A percentile compares a stretch with the other conserved stretches of the same genome.
These are phyloP conservation scores for Teleiodes luculella DNA, from an alignment of 2,888 invertebrate genomes.

Conservation along the genomic window DNA sequence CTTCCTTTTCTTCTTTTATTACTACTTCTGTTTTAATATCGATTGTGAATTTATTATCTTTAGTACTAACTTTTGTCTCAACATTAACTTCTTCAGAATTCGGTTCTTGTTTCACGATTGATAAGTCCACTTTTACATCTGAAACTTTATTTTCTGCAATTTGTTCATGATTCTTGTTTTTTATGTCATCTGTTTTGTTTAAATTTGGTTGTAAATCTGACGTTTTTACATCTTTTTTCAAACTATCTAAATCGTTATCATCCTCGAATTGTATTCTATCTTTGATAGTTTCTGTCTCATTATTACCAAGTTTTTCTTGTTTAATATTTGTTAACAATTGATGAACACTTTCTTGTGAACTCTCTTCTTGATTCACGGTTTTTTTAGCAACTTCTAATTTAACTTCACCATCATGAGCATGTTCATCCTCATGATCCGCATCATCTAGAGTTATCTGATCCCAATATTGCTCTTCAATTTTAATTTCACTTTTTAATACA, in stretches of 20 bases:
- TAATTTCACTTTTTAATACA: not conserved
- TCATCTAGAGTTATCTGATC: not conserved
- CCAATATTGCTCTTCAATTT: not conserved
- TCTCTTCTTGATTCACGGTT: not conserved
- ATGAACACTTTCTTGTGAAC: not conserved
- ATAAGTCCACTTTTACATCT: not conserved
- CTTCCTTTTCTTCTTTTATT: slow-evolving; percentile 7
- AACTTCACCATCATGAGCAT: not conserved
- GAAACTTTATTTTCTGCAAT: no score
- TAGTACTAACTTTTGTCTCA: not conserved
- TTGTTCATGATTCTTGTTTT: no score
- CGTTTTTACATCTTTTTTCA: not conserved
- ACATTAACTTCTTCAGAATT: not conserved
- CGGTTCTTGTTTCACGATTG: not conserved
- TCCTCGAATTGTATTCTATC: no score
- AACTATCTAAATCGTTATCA: no score
- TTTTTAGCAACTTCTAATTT: not conserved
- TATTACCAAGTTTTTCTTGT: not conserved
- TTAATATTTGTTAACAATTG: not conserved
- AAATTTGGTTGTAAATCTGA: not conserved
- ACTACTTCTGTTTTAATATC: not conserved
- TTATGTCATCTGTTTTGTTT: no score
- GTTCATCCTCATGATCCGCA: not conserved
- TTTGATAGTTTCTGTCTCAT: no score
- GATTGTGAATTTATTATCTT: not conserved